A percentile compares a stretch with the other conserved stretches of the same genome.
Evolutionary conservation across 1,140 invertebrate genomes (phyloP).

Genomic region (Drosophila nasuta): DNA sequence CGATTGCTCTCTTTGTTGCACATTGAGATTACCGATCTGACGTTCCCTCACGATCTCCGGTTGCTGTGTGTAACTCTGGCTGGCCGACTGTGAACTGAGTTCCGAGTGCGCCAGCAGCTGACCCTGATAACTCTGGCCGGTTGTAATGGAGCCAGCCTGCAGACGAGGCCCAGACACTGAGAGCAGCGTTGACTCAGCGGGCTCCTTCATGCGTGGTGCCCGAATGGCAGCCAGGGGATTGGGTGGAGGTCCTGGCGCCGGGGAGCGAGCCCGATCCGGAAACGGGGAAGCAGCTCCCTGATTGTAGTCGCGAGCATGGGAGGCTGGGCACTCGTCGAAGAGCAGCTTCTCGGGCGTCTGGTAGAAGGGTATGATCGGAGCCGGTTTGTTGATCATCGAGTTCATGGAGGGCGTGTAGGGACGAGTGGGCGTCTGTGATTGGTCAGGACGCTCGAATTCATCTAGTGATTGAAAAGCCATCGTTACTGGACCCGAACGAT

Average conservation of each 20-base stretch:
- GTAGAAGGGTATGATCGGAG: conserved; percentile 88
- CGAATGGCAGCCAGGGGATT: conserved; percentile 87
- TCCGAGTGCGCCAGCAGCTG: conserved; percentile 77
- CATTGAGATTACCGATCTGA: conserved; percentile 61
- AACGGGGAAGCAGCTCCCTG: conserved; percentile 86
- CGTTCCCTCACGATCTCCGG: conserved; percentile 64
- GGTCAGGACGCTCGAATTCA: conserved; percentile 85
- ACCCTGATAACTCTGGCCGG: conserved; percentile 77
- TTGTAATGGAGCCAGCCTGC: conserved; percentile 78
- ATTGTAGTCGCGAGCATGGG: conserved; percentile 86
- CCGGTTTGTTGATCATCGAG: conserved; percentile 87
- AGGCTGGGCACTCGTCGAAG: conserved; percentile 86
- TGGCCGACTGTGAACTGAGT: conserved; percentile 60
- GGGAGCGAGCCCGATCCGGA: conserved; percentile 86
- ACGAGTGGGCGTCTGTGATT: conserved; percentile 84
- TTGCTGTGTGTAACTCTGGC: conserved; percentile 65
- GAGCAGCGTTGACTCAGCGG: conserved; percentile 53
- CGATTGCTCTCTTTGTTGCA: conserved; percentile 72
- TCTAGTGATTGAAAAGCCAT: conserved; percentile 87
- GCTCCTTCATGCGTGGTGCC: conserved; percentile 86
- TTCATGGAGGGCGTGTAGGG: conserved; percentile 86
- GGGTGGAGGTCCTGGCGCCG: conserved; percentile 87
- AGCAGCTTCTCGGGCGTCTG: conserved; percentile 87
- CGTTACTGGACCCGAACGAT: conserved; percentile 80
- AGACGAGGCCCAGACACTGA: conserved; percentile 50